Evolutionary conservation across 2,797 vertebrate species (phyloP), one percentile per base, ranked within the genome.

Genomic region (Natrix natrix): DNA sequence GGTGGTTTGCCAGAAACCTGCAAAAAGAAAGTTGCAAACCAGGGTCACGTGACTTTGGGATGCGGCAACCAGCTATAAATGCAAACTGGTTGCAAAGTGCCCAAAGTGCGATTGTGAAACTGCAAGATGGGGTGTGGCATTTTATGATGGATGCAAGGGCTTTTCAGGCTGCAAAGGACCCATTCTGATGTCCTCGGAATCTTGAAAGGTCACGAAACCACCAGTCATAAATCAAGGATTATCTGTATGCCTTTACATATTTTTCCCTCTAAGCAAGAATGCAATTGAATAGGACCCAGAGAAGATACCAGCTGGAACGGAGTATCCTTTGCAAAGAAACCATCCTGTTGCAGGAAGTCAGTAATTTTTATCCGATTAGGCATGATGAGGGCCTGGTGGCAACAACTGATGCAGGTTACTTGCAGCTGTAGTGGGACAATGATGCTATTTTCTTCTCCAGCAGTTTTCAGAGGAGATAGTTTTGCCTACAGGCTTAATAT

Each of bases 351-450:
- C 83, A 93, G 92, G 94, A 95, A 96, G 92, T 94, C 93, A 94
- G 93, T 95, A 87, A 93, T 97, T 95, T 91, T 87, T 83, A 87
- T 95, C 92, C 89, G 95, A 91, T 96, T 95, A 94, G 55, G 28
- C 87, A 93, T 92, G 52, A 59, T 91, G 93, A 96, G 28, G 59
- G 92, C 66, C n/a, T 90, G 43, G n/a, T 96, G 93, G 90, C 95
- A 96, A 87, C 89, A 92, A 89, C 89, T 94, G 66, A 43, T 95
- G 90, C 0, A 8, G 91, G 92, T 93, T 60, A 93, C 90, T 91
- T 86, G 87, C 92, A 96, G 93, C 94, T 94, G 92, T 48, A 93
- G 61, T 48, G 69, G 94, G 92, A 94, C 69, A 57, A 63, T 88
- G 88, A 52, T 92, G 93, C 92, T 55, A 91, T 52, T 95, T 96